Percentiles rank a stretch among this genome's conserved stretches.
Conservation (phyloP, 2,888 invertebrate genomes). For the Diogma glabrata region DNA sequence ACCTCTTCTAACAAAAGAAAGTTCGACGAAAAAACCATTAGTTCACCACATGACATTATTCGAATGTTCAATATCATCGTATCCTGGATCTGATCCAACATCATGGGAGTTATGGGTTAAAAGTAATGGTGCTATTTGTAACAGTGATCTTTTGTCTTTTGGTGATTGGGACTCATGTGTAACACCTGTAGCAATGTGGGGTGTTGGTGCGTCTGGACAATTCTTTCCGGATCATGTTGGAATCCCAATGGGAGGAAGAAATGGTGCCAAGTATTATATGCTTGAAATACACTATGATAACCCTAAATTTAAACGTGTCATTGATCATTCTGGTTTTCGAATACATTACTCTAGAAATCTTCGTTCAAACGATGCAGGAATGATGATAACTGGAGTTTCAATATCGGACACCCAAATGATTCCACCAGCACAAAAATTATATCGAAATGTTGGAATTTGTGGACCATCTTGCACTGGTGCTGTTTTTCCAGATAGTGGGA, state of each 20-base stretch:
- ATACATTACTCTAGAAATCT: conserved; percentile 64
- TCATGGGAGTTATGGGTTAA: conserved; percentile 58
- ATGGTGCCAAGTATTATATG: conserved; percentile 71
- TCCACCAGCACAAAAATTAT: conserved; percentile 66
- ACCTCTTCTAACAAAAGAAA: conserved; percentile 42
- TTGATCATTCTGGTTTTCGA: conserved; percentile 69
- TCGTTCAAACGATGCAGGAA: conserved; percentile 65
- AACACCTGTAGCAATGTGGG: conserved; percentile 75
- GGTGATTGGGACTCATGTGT: conserved; percentile 69
- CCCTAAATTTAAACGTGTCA: conserved; percentile 53
- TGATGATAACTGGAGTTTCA: conserved; percentile 66
- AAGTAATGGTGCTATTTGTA: conserved; percentile 51
- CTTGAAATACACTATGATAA: conserved; percentile 89
- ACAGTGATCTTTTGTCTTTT: conserved; percentile 52
- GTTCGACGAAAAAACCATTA: conserved; percentile 38
- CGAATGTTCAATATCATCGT: conserved; percentile 59
- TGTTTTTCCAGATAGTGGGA: conserved; percentile 68
- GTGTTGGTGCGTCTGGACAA: conserved; percentile 74
- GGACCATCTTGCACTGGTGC: conserved; percentile 66
- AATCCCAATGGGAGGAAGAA: conserved; percentile 62
- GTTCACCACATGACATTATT: conserved; percentile 84
- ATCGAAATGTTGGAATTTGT: conserved; percentile 73
- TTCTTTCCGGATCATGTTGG: conserved; percentile 75
- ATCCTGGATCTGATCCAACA: conserved; percentile 39
- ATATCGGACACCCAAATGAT: conserved; percentile 72